These are phyloP conservation scores for Dasyornis broadbenti DNA, from an alignment of 2,113 vertebrate genomes.

Conservation along the genomic window DNA sequence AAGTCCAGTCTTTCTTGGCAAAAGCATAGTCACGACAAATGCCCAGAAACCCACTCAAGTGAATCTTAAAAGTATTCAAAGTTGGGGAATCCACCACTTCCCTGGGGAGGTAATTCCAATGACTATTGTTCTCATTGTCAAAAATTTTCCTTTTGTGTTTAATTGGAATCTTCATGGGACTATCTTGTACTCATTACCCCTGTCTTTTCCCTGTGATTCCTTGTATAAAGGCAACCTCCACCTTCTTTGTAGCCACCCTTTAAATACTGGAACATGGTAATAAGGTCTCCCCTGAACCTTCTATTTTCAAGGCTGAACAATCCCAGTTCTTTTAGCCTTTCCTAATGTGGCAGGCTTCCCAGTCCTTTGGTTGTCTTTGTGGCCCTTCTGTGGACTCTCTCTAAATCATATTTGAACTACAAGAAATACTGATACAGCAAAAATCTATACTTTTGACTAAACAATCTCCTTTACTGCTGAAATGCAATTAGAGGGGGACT, in stretches of 20 bases:
- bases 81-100: fast-evolving
- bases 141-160: not conserved
- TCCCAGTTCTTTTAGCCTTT: not conserved
- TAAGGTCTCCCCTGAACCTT: not conserved
- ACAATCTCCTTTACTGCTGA: not conserved
- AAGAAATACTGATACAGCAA: not conserved
- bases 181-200: not conserved
- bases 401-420: not conserved
- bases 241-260: not conserved
- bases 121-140: not conserved
- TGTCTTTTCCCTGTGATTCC: not conserved
- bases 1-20: not conserved
- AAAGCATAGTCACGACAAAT: not conserved
- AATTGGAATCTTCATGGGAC: fast-evolving
- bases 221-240: not conserved
- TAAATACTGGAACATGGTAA: not conserved
- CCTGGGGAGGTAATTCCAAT: not conserved
- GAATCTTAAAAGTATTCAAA: not conserved
- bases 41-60: not conserved
- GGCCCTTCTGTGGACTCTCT: not conserved
- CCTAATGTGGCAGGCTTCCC: not conserved
- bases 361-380: not conserved
- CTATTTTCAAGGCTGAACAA: not conserved
- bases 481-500: not conserved
- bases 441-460: not conserved